Evolutionary conservation across 2,113 vertebrate genomes (phyloP).

Genomic region (Chionomys nivalis): DNA sequence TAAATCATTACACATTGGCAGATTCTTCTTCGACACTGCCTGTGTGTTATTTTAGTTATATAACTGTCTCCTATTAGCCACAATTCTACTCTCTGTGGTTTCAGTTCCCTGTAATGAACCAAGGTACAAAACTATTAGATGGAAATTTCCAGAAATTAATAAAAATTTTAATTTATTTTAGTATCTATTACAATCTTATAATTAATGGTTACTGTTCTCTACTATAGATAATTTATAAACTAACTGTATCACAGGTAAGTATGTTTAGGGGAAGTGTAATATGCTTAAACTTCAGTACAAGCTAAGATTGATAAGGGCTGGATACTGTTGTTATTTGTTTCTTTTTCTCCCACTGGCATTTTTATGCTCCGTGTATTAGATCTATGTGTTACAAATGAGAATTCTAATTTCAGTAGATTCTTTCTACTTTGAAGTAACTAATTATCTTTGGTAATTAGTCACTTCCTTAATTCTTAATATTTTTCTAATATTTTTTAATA

Average conservation of each 20-base stretch:
- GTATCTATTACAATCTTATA: not conserved
- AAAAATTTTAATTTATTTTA: not conserved
- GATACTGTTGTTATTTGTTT: not conserved
- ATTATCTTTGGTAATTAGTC: not conserved
- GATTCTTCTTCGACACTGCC: not conserved
- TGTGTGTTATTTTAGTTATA: not conserved
- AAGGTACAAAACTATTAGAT: not conserved
- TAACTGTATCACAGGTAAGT: not conserved
- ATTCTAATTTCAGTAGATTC: constrained; percentile 26
- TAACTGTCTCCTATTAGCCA: too few relatives aligned
- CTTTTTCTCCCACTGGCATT: not conserved
- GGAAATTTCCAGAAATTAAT: not conserved
- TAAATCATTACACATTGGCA: not conserved
- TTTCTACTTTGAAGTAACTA: constrained; percentile 17
- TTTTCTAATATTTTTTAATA: not conserved
- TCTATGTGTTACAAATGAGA: not conserved
- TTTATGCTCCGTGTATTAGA: not conserved
- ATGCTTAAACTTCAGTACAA: not conserved
- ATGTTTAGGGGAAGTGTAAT: not conserved
- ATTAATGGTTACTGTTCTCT: not conserved
- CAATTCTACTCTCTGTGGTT: not conserved
- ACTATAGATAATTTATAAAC: not conserved
- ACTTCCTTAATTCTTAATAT: not conserved
- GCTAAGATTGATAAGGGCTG: not conserved
- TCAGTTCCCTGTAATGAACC: not conserved